phyloP scores from a whole-genome alignment of 2,888 invertebrate genomes.

The Drosophila tanythrix region DNA sequence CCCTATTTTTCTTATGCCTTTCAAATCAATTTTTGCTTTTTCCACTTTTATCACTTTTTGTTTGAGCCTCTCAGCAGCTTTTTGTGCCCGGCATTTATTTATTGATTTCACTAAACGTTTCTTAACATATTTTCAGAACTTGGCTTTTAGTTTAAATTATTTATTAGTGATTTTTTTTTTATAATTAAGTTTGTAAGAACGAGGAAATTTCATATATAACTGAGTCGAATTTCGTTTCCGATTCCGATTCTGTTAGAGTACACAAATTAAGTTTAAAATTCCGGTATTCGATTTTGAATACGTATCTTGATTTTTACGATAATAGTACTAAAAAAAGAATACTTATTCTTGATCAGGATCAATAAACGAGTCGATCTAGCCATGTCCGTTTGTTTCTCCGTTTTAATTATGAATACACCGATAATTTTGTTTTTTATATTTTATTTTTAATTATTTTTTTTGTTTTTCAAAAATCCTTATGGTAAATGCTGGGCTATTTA shows the following conservation, averaged over 20 bases:
- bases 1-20: slow-evolving; percentile 2
- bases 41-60: background rate
- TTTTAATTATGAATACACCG: no score
- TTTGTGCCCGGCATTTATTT: background rate
- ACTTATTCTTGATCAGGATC: no score
- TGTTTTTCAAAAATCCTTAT: background rate
- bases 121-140: background rate
- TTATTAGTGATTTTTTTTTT: background rate
- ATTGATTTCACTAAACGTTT: background rate
- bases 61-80: background rate
- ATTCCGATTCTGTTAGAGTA: background rate
- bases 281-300: background rate
- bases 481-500: slow-evolving; percentile 10
- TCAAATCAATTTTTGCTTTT: background rate
- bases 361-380: no score
- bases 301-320: background rate
- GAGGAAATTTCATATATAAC: background rate
- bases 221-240: background rate
- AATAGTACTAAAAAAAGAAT: background rate
- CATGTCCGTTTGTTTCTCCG: no score
- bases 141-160: background rate
- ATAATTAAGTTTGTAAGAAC: background rate
- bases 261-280: background rate
- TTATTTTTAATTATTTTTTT: background rate
- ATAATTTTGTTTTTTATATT: background rate